Evolutionary conservation across 2,113 vertebrate genomes (phyloP), one percentile per base, ranked within the genome.

Genomic region (Cheirogaleus medius): DNA sequence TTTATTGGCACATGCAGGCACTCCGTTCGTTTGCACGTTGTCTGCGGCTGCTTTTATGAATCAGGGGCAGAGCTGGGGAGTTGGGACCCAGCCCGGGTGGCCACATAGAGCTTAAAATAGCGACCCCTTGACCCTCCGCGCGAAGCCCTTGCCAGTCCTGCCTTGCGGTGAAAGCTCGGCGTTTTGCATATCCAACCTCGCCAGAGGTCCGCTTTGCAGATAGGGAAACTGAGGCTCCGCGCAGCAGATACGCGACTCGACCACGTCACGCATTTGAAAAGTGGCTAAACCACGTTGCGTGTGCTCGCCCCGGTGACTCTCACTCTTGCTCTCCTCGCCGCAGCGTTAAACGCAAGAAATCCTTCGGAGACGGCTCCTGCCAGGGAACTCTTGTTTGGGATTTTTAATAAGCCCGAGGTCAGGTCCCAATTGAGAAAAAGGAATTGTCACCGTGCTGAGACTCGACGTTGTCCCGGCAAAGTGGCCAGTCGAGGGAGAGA

Each of bases 301-400:
- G 14, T 27, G 74, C 21, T 74, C 34, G 27, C 18, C 34, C 5
- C 0, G 3, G 54, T 4, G 18, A 23, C 37, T 20, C 63, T 8
- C 3, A 18, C 3, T 9, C 56, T 25, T 17, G 17, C 17, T 8
- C 9, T 52, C 11, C 5, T 32, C n/a, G 6, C 44, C 1, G 2
- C 74, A 23, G 3, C 60, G 23, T 29, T 34, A 17, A 63, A 44
- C 1, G 25, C 42, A 42, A 21, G 20, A 0, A 1, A 56, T 15
- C 44, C 12, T 37, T 54, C 6, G 4, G 47, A 42, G 18, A 10
- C 18, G 7, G 3, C 14, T 37, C 13, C 54, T 37, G n/a, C 4
- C 7, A 47, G 11, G 44, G 10, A 23, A 29, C 21, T 10, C 25
- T 42, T 2, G 2, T n/a, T 14, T 13, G 37, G 32, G 21, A 58